Evolutionary conservation across 2,888 invertebrate species (phyloP).

Genomic region (Zygogramma bicolorata): DNA sequence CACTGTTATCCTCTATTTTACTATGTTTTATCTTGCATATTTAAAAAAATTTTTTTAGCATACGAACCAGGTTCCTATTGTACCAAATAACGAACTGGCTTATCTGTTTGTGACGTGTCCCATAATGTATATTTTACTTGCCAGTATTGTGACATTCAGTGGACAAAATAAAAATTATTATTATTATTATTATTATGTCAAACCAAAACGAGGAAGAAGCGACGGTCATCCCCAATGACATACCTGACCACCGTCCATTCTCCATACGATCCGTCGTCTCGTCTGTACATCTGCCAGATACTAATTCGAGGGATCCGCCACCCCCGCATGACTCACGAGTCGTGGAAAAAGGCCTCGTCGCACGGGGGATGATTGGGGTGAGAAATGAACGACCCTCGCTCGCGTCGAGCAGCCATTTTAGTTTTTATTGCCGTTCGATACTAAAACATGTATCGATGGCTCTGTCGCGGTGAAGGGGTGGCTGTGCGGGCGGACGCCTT

Average conservation of each 20-base stretch:
- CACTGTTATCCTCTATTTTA: no score
- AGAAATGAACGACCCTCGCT: slow-evolving; percentile 45
- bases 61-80: no score
- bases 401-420: slow-evolving; percentile 64
- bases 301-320: slow-evolving; percentile 44
- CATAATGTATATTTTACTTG: no score
- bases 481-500: slow-evolving; percentile 24
- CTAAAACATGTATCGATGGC: slow-evolving; percentile 63
- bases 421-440: slow-evolving; percentile 68
- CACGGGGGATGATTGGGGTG: slow-evolving; percentile 33
- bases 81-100: no score
- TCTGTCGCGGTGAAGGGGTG: slow-evolving; percentile 49
- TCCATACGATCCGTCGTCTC: slow-evolving; percentile 25
- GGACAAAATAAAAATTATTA: no score
- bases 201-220: background rate
- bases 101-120: no score
- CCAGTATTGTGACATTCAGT: no score
- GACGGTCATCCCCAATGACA: slow-evolving; percentile 7
- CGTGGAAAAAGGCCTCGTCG: slow-evolving; percentile 21
- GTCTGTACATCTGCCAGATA: slow-evolving; percentile 38
- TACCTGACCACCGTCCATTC: slow-evolving; percentile 34
- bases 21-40: no score
- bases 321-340: slow-evolving; percentile 58
- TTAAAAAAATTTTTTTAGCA: no score
- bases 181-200: background rate